Base-by-base conservation (phyloP, 2,797 vertebrate genomes). In the Macroramphosus scolopax region DNA sequence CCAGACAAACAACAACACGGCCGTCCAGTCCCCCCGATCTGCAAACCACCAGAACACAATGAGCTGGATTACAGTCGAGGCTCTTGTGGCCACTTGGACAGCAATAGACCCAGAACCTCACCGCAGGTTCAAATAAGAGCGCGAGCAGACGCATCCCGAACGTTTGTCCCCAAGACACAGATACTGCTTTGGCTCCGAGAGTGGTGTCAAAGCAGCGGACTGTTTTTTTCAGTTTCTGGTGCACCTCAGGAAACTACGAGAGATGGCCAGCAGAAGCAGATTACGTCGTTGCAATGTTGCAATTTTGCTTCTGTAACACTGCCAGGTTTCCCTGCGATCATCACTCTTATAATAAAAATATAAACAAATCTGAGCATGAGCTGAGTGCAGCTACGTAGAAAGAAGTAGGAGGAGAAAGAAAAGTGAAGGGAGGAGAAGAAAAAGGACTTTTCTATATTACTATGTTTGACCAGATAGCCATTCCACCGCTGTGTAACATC, bases 21-120 rank as follows among this genome's bases (percentile, higher is more conserved):
- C 34, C 31, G 41, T 71, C 52, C 63, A 61, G 75, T 61, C 41
- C 48, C 68, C 42, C 15, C 71, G 63, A 36, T 74, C 59, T 64
- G 64, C 55, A 77, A 75, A 81, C 83, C 82, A 67, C 58, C 48
- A 75, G 50, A 62, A 80, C 78, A 84, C 83, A 89, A 83, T 83
- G 71, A 74, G 41, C 39, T 68, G 68, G 45, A 75, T 80, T 80
- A 55, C 80, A 61, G 63, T 62, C 58, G 46, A 71, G 10, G 76
- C 73, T 72, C n/a, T 65, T 34, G 26, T 63, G 76, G 64, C 69
- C 56, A 45, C 25, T 64, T 71, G 70, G 77, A 83, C 49, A 67
- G 68, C 31, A 67, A 78, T 45, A 63, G 57, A 57, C 56, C 65
- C 76, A n/a, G n/a, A n/a, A n/a, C n/a, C n/a, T n/a, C 63, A 75